A percentile compares a stretch with the other conserved stretches of the same genome.
Conservation (phyloP, 1,140 invertebrate genomes). For the Dryas iulia region DNA sequence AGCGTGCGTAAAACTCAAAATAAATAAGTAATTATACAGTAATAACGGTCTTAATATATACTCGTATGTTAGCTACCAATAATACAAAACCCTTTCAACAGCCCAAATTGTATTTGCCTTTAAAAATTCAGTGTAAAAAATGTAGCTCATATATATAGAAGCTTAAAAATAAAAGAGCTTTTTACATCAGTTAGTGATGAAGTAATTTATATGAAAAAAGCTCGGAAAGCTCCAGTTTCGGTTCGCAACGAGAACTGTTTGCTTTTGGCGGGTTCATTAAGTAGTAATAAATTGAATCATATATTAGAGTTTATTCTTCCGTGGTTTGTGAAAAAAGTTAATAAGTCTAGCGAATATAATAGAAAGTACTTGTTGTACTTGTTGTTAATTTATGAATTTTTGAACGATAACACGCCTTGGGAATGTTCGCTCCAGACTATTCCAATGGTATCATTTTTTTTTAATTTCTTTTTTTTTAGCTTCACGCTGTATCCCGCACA, state of each 20-base stretch:
- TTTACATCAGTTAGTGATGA: background rate
- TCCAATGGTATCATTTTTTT: no score
- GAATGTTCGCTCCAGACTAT: no score
- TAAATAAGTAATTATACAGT: no score
- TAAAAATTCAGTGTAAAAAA: background rate
- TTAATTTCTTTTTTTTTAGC: no score
- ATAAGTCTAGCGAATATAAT: background rate
- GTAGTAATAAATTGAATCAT: slow-evolving; percentile 7
- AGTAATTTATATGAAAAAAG: background rate
- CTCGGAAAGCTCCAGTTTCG: background rate
- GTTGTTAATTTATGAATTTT: no score
- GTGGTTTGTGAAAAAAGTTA: background rate
- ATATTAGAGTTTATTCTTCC: background rate
- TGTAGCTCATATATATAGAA: background rate
- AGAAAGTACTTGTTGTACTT: no score
- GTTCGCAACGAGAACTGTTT: background rate
- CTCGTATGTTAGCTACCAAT: no score
- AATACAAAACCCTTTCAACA: background rate
- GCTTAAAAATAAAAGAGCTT: background rate
- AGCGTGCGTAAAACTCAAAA: no score
- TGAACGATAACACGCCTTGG: no score
- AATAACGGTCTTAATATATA: no score
- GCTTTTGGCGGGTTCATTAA: background rate
- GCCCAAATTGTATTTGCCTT: background rate
- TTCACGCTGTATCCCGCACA: no score